Conservation (phyloP, 2,797 vertebrate species). For the Micropoecilia bifurca region DNA sequence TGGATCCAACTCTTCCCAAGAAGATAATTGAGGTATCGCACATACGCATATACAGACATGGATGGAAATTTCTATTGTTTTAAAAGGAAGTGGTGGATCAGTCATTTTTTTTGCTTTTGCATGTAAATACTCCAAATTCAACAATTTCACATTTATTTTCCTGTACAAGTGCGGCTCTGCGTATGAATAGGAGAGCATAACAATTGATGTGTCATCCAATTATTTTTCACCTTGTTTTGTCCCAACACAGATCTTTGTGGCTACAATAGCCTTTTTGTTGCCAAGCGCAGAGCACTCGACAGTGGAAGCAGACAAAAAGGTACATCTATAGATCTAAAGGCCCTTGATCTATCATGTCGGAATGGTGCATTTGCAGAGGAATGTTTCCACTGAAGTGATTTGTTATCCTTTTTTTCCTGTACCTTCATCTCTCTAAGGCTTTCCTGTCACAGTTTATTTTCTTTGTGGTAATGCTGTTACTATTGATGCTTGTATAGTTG, state of each 20-base stretch:
- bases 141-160: conserved; percentile 33
- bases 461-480: neutral
- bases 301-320: conserved; percentile 97
- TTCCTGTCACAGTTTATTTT: neutral
- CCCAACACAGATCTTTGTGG: conserved; percentile 92
- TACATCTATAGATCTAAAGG: conserved; percentile 77
- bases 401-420: conserved; percentile 20
- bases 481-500: conserved; percentile 1
- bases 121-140: conserved; percentile 17
- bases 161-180: conserved; percentile 32
- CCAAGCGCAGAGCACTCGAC: conserved; percentile 94
- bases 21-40: conserved; percentile 92
- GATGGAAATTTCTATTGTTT: neutral
- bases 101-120: conserved; percentile 27
- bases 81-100: neutral
- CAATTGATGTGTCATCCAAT: conserved; percentile 65
- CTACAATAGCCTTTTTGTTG: conserved; percentile 95
- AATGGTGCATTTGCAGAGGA: conserved; percentile 74
- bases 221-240: conserved; percentile 69
- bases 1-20: conserved; percentile 87
- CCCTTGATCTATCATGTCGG: conserved; percentile 64
- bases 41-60: neutral
- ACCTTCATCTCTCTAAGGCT: conserved; percentile 6
- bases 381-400: conserved; percentile 60
- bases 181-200: conserved; percentile 50